Base-by-base conservation (phyloP, 2,113 vertebrate genomes). In the Epinephelus moara region DNA sequence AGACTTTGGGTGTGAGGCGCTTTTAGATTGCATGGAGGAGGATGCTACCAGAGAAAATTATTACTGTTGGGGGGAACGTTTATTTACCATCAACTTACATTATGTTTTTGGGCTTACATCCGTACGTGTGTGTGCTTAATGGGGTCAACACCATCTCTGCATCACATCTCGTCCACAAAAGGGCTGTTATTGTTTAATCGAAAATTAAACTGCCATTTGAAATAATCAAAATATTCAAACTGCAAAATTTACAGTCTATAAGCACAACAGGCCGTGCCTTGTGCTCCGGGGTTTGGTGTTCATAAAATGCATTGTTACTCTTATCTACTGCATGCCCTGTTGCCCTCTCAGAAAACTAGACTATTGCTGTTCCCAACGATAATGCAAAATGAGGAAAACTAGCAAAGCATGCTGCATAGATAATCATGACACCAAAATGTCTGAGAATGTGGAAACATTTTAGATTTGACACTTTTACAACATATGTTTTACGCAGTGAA, bases 1-100 rank as follows among this genome's bases (percentile, higher is more conserved):
- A 81, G 84, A 91, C 79, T 83, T 70, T 37, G 75, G 33, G 59
- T 72, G 68, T 42, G 45, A 81, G 70, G 66, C 63, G 19, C 78
- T 81, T 85, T 84, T 67, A 53, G 71, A 81, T 62, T 50, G 14
- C 5, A 6, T 42, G 64, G 59, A 63, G 75, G 53, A 61, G 50
- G 47, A 33, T 71, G 30, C 33, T 62, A 18, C 57, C 33, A 57
- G 14, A 37, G 60, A 66, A 49, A 21, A 53, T 56, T 15, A 61
- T 57, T 21, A 64, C 13, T 55, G 21, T 15, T 78, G 37, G 19
- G 14, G 19, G 47, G 15, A 4, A 30, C 7, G 37, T 75, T 81
- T 55, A 62, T 69, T 57, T 59, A 47, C 61, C 61, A 70, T 74
- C 57, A 27, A 55, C 6, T 10, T 1, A n/a, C 4, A 47, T 9